phyloP scores from a whole-genome alignment of 2,113 vertebrate species.

The Phylloscopus whistleri region DNA sequence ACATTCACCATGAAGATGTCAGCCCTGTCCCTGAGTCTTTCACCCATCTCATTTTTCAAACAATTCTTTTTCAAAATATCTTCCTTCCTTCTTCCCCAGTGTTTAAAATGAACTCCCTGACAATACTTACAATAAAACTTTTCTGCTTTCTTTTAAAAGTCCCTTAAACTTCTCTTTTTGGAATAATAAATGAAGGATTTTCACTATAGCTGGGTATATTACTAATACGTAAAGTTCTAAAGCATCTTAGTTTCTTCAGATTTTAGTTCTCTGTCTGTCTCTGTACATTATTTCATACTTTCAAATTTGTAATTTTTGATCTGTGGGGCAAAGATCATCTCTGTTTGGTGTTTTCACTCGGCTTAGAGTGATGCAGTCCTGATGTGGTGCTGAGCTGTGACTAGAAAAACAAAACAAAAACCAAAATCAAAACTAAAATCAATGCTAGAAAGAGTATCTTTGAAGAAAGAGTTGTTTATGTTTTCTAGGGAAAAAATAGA shows the following conservation, averaged over 20 bases:
- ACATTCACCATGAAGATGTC: neutral
- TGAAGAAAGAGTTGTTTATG: neutral
- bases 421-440: neutral
- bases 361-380: neutral
- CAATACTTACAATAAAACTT: neutral
- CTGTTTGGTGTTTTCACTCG: neutral
- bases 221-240: neutral
- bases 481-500: neutral
- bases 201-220: neutral
- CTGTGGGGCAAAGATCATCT: neutral
- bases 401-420: neutral
- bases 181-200: neutral
- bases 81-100: neutral
- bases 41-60: constrained; percentile 12
- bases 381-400: neutral
- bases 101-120: neutral
- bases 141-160: neutral
- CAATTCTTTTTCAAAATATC: neutral
- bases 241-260: neutral
- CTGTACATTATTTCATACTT: neutral
- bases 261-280: neutral
- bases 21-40: constrained; percentile 6
- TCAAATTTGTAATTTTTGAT: neutral
- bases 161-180: neutral
- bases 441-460: neutral